phyloP scores from a whole-genome alignment of 1,140 invertebrate genomes.

The Brachionus rubens region DNA sequence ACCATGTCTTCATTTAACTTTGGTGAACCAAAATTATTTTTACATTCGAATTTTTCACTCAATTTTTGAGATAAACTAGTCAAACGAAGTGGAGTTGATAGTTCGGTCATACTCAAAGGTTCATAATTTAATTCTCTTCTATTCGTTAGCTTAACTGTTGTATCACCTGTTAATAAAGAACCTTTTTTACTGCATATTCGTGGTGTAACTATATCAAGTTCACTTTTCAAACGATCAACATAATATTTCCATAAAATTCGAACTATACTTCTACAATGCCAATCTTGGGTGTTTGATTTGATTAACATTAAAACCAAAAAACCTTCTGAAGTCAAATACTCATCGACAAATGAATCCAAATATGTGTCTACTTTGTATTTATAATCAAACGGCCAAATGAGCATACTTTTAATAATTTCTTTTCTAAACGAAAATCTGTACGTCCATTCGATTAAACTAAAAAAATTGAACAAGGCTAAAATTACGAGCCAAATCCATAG shows the following conservation, averaged over 20 bases:
- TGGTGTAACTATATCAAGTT: constrained; percentile 5
- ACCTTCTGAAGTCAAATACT: constrained; percentile 27
- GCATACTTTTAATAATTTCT: constrained; percentile 29
- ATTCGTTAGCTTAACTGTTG: background rate
- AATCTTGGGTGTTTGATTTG: constrained; percentile 44
- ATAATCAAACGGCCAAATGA: constrained; percentile 27
- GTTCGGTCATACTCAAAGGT: background rate
- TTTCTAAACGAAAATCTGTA: constrained; percentile 21
- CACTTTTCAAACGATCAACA: background rate
- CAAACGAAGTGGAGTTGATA: background rate
- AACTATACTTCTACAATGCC: constrained; percentile 34
- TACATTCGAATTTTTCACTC: background rate
- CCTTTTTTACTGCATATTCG: background rate
- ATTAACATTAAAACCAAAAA: constrained; percentile 37
- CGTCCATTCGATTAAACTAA: constrained; percentile 13
- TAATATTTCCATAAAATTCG: constrained; percentile 13
- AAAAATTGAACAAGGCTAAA: constrained; percentile 14
- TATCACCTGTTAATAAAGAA: background rate
- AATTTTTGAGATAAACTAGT: background rate
- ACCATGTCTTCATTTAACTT: constrained; percentile 35
- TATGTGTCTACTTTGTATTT: constrained; percentile 2
- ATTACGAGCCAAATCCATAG: constrained; percentile 37
- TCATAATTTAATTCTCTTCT: constrained; percentile 19
- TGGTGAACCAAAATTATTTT: constrained; percentile 14
- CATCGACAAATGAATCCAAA: constrained; percentile 27